These are phyloP conservation scores for Ceryle rudis DNA, from an alignment of 2,797 vertebrate genomes.

Conservation along the genomic window DNA sequence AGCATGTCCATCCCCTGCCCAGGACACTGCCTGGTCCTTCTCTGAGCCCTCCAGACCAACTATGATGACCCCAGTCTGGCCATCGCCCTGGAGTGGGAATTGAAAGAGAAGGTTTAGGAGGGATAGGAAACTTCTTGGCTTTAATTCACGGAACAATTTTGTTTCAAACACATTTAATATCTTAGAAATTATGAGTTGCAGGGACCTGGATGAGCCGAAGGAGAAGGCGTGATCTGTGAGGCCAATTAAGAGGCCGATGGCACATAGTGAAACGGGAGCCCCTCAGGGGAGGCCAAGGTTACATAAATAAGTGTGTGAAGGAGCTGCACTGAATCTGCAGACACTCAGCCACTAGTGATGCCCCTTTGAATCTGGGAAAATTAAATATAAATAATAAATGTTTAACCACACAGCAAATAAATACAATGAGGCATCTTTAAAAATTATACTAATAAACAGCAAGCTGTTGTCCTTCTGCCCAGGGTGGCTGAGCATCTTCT, in stretches of 20 bases:
- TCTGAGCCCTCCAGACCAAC: background rate
- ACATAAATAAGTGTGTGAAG: conserved; percentile 67
- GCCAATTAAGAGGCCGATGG: conserved; percentile 59
- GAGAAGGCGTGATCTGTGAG: conserved; percentile 52
- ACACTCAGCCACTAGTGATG: conserved; percentile 19
- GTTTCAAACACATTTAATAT: conserved; percentile 69
- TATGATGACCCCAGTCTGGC: background rate
- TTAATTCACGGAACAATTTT: conserved; percentile 63
- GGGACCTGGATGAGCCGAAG: conserved; percentile 23
- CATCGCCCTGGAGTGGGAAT: background rate
- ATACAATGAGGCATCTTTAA: conserved; percentile 73
- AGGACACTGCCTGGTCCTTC: background rate
- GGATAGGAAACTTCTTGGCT: conserved; percentile 28
- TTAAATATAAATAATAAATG: conserved; percentile 80
- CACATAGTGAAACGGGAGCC: background rate
- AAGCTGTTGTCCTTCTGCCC: conserved; percentile 60
- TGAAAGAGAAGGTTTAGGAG: background rate
- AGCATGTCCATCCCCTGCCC: background rate
- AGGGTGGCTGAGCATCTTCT: conserved; percentile 13
- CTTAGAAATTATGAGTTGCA: conserved; percentile 50
- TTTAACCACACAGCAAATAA: conserved; percentile 69
- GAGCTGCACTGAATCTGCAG: conserved; percentile 52
- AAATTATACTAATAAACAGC: conserved; percentile 77
- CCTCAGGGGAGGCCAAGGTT: conserved; percentile 53
- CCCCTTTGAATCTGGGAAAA: conserved; percentile 65